These are phyloP conservation scores for Yasuhikotakia modesta DNA, from an alignment of 2,797 vertebrate genomes.

Conservation along the genomic window DNA sequence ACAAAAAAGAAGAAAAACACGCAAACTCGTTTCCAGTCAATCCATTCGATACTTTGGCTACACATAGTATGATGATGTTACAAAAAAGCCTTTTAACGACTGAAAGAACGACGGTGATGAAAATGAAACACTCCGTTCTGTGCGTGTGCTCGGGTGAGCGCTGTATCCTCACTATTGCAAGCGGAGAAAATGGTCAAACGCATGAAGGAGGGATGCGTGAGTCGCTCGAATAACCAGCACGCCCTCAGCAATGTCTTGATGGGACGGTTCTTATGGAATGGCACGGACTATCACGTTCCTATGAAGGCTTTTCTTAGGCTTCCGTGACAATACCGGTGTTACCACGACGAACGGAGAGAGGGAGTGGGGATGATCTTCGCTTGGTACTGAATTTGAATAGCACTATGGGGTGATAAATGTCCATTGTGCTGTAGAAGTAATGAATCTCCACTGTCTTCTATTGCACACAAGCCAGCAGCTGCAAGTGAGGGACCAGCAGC, in stretches of 20 bases:
- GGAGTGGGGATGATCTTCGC: constrained; percentile 93
- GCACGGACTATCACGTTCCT: constrained; percentile 77
- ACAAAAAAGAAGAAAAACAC: constrained; percentile 45
- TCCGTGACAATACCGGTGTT: constrained; percentile 89
- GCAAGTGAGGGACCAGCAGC: constrained; percentile 91
- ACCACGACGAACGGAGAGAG: constrained; percentile 81
- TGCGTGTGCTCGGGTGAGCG: constrained; percentile 68
- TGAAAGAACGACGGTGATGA: constrained; percentile 1
- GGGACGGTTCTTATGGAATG: constrained; percentile 74
- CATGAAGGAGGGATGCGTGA: constrained; percentile 57
- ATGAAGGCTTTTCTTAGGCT: constrained; percentile 83
- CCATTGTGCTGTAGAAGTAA: constrained; percentile 99
- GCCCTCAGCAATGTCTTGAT: constrained; percentile 62
- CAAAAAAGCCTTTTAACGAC: constrained; percentile 13
- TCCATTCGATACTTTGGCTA: constrained; percentile 11
- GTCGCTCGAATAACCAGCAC: constrained; percentile 51
- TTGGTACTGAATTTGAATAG: constrained; percentile 99
- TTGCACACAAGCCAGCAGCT: constrained; percentile 87
- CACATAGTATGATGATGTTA: background rate
- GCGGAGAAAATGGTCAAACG: constrained; percentile 65
- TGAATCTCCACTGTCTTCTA: constrained; percentile 97
- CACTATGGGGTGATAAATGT: constrained; percentile 99
- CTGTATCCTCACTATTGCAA: constrained; percentile 63
- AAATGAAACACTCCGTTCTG: constrained; percentile 66
- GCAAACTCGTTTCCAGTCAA: constrained; percentile 32